Percentiles rank a stretch among this genome's conserved stretches.
These are phyloP conservation scores for Pelusios castaneus DNA, from an alignment of 2,113 vertebrate species.

Conservation along the genomic window DNA sequence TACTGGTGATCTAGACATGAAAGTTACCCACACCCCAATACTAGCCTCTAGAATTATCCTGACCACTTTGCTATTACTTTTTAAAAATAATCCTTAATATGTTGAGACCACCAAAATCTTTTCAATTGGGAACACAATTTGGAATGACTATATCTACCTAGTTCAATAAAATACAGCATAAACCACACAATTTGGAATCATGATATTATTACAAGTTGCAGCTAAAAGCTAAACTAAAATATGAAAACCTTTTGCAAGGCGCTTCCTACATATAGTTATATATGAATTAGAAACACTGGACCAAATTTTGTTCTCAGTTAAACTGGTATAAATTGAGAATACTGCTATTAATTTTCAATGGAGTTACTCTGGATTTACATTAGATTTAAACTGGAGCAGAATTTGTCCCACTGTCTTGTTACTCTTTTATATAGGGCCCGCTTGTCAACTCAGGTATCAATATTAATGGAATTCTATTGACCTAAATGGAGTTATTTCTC, in stretches of 20 bases:
- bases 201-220: background rate
- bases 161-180: background rate
- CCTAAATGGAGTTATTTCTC: background rate
- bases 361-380: background rate
- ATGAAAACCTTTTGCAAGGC: slow-evolving; percentile 18
- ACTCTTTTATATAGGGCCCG: background rate
- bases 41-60: background rate
- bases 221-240: slow-evolving; percentile 7
- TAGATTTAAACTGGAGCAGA: background rate
- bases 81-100: background rate
- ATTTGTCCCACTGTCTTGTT: background rate
- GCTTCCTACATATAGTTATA: slow-evolving; percentile 40
- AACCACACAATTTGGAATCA: background rate
- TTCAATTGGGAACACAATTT: background rate
- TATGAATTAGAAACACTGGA: background rate
- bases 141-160: background rate
- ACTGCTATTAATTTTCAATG: background rate
- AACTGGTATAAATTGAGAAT: background rate
- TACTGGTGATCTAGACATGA: background rate
- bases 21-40: background rate
- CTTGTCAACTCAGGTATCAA: background rate
- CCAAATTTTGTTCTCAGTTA: background rate
- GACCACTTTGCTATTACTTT: background rate
- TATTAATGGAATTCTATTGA: background rate
- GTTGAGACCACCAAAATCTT: background rate